Evolutionary conservation across 2,888 invertebrate genomes (phyloP).

Genomic region (Holacanthella duospinosa): DNA sequence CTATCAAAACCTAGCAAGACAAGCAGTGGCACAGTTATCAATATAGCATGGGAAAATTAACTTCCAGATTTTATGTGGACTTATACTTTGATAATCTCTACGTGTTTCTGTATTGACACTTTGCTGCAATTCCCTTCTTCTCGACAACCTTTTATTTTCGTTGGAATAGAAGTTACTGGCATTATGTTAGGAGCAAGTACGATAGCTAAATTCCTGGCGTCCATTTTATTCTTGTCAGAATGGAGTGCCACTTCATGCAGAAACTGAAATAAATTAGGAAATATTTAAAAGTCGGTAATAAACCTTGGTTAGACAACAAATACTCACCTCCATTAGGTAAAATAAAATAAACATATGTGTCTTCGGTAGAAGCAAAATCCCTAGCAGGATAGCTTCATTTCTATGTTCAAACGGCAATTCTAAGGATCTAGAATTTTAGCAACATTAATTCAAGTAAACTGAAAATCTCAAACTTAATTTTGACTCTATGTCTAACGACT

Average conservation of each 20-base stretch:
- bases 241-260: slow-evolving; percentile 58
- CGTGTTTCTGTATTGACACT: not conserved
- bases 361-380: slow-evolving; percentile 61
- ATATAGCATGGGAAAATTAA: too few relatives aligned
- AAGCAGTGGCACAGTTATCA: too few relatives aligned
- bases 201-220: slow-evolving; percentile 68
- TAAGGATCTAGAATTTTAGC: slow-evolving; percentile 39
- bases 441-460: not conserved
- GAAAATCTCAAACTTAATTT: not conserved
- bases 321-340: slow-evolving; percentile 65
- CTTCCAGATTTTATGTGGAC: too few relatives aligned
- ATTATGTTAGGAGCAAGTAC: slow-evolving; percentile 77
- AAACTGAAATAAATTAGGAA: slow-evolving; percentile 46
- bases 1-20: slow-evolving; percentile 26
- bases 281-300: not conserved
- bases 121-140: not conserved
- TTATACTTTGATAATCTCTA: not conserved
- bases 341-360: slow-evolving; percentile 67
- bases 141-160: not conserved
- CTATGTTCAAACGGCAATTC: slow-evolving; percentile 45
- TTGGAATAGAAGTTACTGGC: slow-evolving; percentile 47
- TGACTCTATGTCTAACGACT: slow-evolving; percentile 5
- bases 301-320: not conserved
- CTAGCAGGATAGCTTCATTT: slow-evolving; percentile 54
- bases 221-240: slow-evolving; percentile 69